phyloP scores from a whole-genome alignment of 2,888 invertebrate species.

The Scelioninae gen. 1 region DNA sequence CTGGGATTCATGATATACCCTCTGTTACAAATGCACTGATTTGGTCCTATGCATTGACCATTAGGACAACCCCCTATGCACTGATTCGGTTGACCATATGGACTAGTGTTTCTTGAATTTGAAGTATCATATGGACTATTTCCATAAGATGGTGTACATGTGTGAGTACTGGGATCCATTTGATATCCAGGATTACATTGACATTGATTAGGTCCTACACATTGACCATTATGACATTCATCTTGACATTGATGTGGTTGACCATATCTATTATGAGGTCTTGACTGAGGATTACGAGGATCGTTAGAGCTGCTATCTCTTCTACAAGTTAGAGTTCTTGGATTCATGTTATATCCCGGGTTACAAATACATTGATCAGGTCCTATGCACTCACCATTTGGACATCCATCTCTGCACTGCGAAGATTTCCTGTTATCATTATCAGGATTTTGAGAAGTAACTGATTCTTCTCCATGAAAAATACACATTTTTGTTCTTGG shows the following conservation, averaged over 20 bases:
- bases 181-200: conserved; percentile 82
- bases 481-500: conserved; percentile 12
- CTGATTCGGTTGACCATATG: conserved; percentile 60
- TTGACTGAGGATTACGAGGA: neutral
- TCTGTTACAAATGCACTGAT: conserved; percentile 86
- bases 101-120: conserved; percentile 3
- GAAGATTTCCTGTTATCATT: conserved; percentile 83
- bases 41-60: conserved; percentile 85
- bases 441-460: conserved; percentile 13
- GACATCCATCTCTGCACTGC: conserved; percentile 79
- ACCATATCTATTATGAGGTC: neutral
- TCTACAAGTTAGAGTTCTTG: conserved; percentile 23
- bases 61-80: conserved; percentile 82
- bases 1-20: conserved; percentile 81
- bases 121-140: neutral
- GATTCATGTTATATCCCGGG: conserved; percentile 81
- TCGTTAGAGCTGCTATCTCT: neutral
- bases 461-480: conserved; percentile 12
- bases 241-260: conserved; percentile 24
- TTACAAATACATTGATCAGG: conserved; percentile 86
- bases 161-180: conserved; percentile 24
- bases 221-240: conserved; percentile 80
- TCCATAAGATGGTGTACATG: neutral
- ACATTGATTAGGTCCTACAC: conserved; percentile 83
- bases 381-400: conserved; percentile 85